These are phyloP conservation scores for Drosophila neocordata DNA, from an alignment of 1,140 invertebrate genomes.

Conservation along the genomic window DNA sequence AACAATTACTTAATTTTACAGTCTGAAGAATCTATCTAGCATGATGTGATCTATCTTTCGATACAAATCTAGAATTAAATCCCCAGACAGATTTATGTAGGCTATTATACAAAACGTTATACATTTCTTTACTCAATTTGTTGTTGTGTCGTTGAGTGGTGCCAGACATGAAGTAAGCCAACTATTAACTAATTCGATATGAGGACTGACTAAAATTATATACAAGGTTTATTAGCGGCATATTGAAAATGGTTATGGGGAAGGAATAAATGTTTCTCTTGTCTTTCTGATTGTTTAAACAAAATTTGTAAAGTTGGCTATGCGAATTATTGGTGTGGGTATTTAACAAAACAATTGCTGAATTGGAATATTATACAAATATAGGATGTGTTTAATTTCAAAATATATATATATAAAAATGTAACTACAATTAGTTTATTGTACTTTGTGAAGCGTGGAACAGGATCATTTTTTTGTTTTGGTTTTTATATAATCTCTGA, in stretches of 20 bases:
- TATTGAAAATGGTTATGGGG: conserved; percentile 2
- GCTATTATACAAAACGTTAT: conserved; percentile 27
- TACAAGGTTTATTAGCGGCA: conserved; percentile 59
- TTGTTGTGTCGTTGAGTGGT: conserved; percentile 30
- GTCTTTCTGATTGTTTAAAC: conserved; percentile 11
- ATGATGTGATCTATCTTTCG: conserved; percentile 16
- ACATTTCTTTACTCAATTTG: conserved; percentile 15
- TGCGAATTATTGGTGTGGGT: not conserved
- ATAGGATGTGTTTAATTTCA: not conserved
- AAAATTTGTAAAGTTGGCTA: conserved; percentile 43
- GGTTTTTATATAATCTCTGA: not conserved
- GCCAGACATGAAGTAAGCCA: conserved; percentile 22
- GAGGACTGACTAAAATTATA: conserved; percentile 68
- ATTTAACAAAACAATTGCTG: conserved; percentile 47
- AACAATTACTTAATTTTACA: conserved; percentile 53
- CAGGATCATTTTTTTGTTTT: not conserved
- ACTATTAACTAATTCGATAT: conserved; percentile 41
- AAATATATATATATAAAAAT: not conserved
- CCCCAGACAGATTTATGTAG: conserved; percentile 13
- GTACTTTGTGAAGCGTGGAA: not conserved
- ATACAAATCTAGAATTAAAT: conserved; percentile 14
- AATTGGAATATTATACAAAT: not conserved
- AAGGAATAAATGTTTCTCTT: not conserved
- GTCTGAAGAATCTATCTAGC: conserved; percentile 44
- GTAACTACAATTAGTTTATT: not conserved